Evolutionary conservation across 35 echinoderm and acorn worm genomes (phyloP).

Genomic region (Acanthaster planci): DNA sequence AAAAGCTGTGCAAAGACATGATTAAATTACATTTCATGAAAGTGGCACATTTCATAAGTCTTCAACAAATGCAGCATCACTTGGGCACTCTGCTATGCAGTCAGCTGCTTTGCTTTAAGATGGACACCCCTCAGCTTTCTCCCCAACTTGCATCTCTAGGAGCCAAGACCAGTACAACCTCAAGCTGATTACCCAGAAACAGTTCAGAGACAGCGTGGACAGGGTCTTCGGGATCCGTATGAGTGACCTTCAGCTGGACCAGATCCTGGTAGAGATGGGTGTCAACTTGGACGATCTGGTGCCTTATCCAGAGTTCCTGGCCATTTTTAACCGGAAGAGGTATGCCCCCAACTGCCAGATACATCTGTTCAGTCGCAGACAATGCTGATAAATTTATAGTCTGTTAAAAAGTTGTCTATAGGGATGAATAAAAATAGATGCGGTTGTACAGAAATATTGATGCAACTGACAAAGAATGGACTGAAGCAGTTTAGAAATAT

Average conservation of each 20-base stretch:
- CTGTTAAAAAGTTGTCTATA: too few relatives aligned
- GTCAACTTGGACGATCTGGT: slow-evolving; percentile 83
- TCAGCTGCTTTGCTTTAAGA: neutral
- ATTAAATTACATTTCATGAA: too few relatives aligned
- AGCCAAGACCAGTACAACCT: slow-evolving; percentile 56
- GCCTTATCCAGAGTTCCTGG: slow-evolving; percentile 88
- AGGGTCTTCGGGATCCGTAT: slow-evolving; percentile 70
- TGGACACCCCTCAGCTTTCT: neutral
- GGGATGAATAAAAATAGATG: too few relatives aligned
- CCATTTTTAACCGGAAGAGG: slow-evolving; percentile 93
- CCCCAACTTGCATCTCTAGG: neutral
- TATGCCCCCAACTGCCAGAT: neutral
- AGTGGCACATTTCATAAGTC: too few relatives aligned
- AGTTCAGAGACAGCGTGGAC: slow-evolving; percentile 72
- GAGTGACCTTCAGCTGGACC: slow-evolving; percentile 63
- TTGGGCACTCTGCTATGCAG: too few relatives aligned
- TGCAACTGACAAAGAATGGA: too few relatives aligned
- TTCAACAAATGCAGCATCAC: too few relatives aligned
- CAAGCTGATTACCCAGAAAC: slow-evolving; percentile 70
- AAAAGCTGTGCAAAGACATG: too few relatives aligned
- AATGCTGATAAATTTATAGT: too few relatives aligned
- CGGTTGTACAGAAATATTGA: too few relatives aligned
- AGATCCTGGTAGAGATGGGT: slow-evolving; percentile 73
- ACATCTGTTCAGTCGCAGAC: too few relatives aligned
- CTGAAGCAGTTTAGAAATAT: too few relatives aligned